phyloP scores from a whole-genome alignment of 2,113 vertebrate species.

The Apodemus speciosus region DNA sequence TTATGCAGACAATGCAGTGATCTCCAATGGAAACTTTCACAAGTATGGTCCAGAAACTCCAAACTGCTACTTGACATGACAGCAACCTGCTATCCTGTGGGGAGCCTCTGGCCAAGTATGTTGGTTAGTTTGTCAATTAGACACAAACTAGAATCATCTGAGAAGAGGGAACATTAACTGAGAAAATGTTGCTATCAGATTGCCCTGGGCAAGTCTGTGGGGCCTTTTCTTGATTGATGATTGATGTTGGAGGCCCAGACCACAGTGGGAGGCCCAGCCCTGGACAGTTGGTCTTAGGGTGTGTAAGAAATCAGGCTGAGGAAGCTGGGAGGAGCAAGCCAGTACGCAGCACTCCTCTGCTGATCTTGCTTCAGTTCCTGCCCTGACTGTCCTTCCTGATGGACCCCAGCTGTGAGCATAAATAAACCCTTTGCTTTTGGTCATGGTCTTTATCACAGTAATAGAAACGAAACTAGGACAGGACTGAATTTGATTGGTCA shows the following conservation, averaged over 20 bases:
- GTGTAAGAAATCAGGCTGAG: not conserved
- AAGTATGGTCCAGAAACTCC: not conserved
- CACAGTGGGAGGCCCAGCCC: not conserved
- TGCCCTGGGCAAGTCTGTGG: not conserved
- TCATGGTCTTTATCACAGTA: not conserved
- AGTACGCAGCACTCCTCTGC: not conserved
- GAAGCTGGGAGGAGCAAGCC: not conserved
- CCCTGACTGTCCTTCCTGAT: not conserved
- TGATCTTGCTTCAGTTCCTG: not conserved
- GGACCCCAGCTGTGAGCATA: not conserved
- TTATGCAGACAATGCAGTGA: not conserved
- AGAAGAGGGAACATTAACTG: not conserved
- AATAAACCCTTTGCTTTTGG: not conserved
- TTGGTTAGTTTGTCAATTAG: not conserved
- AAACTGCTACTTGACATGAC: not conserved
- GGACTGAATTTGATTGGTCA: not conserved
- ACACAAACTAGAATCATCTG: not conserved
- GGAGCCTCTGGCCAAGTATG: not conserved
- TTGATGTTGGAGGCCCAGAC: not conserved
- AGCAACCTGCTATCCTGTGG: not conserved
- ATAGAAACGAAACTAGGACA: not conserved
- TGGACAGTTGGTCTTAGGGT: not conserved
- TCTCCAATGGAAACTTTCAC: not conserved
- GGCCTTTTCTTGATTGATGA: not conserved
- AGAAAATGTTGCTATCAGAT: not conserved